Percentiles rank a stretch among this genome's conserved stretches.
Conservation (phyloP, 2,888 invertebrate species). For the Zootermopsis nevadensis region DNA sequence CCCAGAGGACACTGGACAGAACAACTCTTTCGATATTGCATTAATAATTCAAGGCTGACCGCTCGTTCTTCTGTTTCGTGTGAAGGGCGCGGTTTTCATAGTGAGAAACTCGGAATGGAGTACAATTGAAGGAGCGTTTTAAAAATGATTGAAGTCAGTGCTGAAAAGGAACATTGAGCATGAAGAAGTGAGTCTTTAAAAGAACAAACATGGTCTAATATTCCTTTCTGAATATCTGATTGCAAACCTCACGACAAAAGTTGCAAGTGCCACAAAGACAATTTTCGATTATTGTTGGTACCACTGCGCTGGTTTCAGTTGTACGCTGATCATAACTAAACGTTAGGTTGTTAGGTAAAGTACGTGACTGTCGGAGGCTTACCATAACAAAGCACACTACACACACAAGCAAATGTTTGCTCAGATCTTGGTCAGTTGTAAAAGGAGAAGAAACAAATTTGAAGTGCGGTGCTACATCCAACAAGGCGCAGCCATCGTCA, state of each 20-base stretch:
- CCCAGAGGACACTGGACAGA: neutral
- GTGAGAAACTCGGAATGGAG: neutral
- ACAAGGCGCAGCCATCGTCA: too few species aligned
- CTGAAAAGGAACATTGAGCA: neutral
- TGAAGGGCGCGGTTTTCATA: neutral
- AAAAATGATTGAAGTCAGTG: neutral
- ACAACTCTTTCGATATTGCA: neutral
- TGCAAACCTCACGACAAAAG: neutral
- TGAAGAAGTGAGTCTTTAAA: neutral
- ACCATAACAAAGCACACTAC: too few species aligned
- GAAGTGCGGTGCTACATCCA: too few species aligned
- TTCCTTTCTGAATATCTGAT: neutral
- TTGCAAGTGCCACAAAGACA: neutral
- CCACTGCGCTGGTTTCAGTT: neutral
- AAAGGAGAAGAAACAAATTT: too few species aligned
- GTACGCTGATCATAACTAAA: too few species aligned
- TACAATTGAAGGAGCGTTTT: neutral
- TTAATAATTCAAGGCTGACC: constrained; percentile 10
- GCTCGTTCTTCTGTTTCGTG: neutral
- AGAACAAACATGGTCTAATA: neutral
- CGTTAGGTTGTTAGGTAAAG: too few species aligned
- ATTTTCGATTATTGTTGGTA: neutral
- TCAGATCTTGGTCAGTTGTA: too few species aligned
- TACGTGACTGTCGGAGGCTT: too few species aligned
- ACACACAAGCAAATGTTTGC: too few species aligned